Evolutionary conservation across 2,797 vertebrate genomes (phyloP).

Genomic region (Centroberyx gerrardi): DNA sequence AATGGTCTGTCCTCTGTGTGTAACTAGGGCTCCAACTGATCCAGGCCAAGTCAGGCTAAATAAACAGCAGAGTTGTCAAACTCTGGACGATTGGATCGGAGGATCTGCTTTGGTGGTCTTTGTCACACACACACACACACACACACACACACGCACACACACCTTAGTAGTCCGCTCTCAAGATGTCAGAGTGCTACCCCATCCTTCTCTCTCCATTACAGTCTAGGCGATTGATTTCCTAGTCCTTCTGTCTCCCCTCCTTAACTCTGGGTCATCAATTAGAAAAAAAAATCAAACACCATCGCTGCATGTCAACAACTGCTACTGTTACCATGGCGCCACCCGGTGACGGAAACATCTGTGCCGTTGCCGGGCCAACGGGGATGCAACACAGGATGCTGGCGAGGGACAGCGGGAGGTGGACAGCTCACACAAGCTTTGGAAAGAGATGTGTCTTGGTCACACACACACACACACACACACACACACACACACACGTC

Average conservation of each 20-base stretch:
- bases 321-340: constrained; percentile 71
- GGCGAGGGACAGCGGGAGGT: constrained; percentile 54
- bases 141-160: background rate
- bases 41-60: constrained; percentile 44
- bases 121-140: constrained; percentile 3
- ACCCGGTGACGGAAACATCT: constrained; percentile 72
- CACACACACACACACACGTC: constrained; percentile 42
- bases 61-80: constrained; percentile 64
- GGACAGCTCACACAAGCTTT: constrained; percentile 37
- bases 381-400: constrained; percentile 74
- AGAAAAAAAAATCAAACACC: constrained; percentile 42
- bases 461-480: constrained; percentile 43
- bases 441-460: constrained; percentile 58
- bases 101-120: constrained; percentile 58
- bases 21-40: constrained; percentile 48
- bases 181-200: background rate
- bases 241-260: constrained; percentile 14
- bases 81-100: constrained; percentile 40
- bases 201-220: background rate
- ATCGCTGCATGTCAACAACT: constrained; percentile 45
- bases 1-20: constrained; percentile 41
- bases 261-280: constrained; percentile 26
- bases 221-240: background rate
- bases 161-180: constrained; percentile 2
- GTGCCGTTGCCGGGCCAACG: constrained; percentile 69